phyloP scores from a whole-genome alignment of 2,797 vertebrate species.

The Xiphophorus birchmanni region DNA sequence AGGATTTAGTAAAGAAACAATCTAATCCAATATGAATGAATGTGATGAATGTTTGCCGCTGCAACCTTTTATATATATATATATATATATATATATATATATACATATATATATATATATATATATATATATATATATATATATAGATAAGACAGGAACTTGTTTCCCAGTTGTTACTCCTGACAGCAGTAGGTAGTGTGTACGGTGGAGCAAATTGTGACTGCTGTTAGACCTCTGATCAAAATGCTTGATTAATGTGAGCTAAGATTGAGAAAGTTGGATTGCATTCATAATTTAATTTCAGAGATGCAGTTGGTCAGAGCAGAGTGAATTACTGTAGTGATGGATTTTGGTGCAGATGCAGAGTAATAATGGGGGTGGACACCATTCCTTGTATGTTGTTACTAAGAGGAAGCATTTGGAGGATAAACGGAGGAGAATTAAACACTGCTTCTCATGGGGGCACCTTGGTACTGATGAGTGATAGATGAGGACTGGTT shows the following conservation, averaged over 20 bases:
- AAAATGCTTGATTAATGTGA: conserved; percentile 24
- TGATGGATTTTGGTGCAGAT: conserved; percentile 19
- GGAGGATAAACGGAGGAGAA: conserved; percentile 13
- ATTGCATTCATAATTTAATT: conserved; percentile 17
- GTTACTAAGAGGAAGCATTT: conserved; percentile 9
- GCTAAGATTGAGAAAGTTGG: conserved; percentile 8
- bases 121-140: too few species aligned
- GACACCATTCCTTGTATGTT: conserved; percentile 3
- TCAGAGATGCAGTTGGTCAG: conserved; percentile 14
- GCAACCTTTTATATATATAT: neutral
- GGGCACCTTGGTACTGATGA: conserved; percentile 17
- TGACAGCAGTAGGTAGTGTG: neutral
- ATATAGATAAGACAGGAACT: neutral
- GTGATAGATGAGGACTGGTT: neutral
- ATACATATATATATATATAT: neutral
- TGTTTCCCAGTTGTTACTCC: neutral
- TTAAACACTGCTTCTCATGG: neutral
- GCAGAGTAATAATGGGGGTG: conserved; percentile 1
- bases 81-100: too few species aligned
- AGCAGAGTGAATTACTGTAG: neutral
- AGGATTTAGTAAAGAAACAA: neutral
- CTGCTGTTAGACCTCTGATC: neutral
- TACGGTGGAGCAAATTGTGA: neutral
- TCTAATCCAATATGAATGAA: neutral
- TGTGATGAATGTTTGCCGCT: neutral